Evolutionary conservation across 2,888 invertebrate genomes (phyloP).

Genomic region (Cancer borealis): DNA sequence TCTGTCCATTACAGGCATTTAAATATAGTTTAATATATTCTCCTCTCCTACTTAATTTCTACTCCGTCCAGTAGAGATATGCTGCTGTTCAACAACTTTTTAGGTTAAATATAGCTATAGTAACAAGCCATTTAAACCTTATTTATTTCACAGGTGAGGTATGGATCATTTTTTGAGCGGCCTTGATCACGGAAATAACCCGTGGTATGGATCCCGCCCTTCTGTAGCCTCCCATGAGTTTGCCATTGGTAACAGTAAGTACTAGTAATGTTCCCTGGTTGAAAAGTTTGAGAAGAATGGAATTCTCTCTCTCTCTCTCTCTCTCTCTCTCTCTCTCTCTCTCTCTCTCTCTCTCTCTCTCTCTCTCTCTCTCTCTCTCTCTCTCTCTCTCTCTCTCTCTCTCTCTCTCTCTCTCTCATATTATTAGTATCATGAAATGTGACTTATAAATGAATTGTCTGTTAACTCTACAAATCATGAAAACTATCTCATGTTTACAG

Average conservation of each 20-base stretch:
- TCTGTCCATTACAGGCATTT: background rate
- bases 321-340: constrained; percentile 47
- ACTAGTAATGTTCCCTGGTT: background rate
- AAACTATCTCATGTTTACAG: background rate
- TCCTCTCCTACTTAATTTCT: background rate
- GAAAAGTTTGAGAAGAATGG: background rate
- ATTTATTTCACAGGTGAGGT: constrained; percentile 38
- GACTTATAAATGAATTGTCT: too few species aligned
- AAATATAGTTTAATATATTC: background rate
- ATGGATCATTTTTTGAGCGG: constrained; percentile 77
- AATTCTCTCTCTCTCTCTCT: background rate
- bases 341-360: constrained; percentile 22
- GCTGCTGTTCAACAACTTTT: background rate
- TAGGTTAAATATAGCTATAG: background rate
- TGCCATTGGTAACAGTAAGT: constrained; percentile 76
- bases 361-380: constrained; percentile 8
- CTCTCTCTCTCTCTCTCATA: constrained; percentile 3
- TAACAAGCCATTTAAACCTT: background rate
- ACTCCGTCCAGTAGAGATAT: background rate
- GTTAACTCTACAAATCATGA: background rate
- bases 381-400: constrained; percentile 22
- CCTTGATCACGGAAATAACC: constrained; percentile 71
- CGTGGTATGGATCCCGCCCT: constrained; percentile 73
- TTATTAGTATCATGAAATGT: too few species aligned
- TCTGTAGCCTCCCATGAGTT: constrained; percentile 73